These are phyloP conservation scores for Dendrophyllia cribrosa DNA, from an alignment of 64 coral and sea anemone species.

Conservation along the genomic window DNA sequence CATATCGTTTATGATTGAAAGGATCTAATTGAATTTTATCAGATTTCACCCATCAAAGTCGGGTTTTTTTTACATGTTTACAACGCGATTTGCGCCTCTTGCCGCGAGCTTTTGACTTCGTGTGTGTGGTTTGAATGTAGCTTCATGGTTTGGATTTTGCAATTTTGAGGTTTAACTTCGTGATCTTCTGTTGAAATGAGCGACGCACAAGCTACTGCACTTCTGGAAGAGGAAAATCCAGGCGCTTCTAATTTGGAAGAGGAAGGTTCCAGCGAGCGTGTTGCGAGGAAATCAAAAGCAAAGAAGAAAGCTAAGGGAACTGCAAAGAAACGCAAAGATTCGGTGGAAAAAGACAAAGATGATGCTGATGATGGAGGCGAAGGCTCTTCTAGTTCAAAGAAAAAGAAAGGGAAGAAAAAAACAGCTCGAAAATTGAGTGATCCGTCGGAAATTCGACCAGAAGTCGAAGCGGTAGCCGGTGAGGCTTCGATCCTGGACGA, in stretches of 20 bases:
- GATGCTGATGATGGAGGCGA: not conserved
- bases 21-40: not conserved
- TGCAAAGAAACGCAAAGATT: not conserved
- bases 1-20: not conserved
- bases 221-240: not conserved
- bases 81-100: not conserved
- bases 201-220: not conserved
- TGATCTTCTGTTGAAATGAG: slow-evolving; percentile 8
- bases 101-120: not conserved
- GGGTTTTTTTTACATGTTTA: not conserved
- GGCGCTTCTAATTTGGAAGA: not conserved
- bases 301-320: slow-evolving; percentile 43
- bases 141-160: not conserved
- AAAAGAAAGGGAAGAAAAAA: slow-evolving; percentile 52
- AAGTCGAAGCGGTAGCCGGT: not conserved
- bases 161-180: not conserved
- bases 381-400: not conserved
- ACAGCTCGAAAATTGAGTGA: not conserved
- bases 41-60: not conserved
- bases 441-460: not conserved
- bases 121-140: not conserved
- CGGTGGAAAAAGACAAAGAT: not conserved
- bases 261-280: not conserved
- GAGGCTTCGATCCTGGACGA: slow-evolving; percentile 17
- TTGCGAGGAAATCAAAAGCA: not conserved